Percentiles rank a stretch among this genome's conserved stretches.
phyloP scores from a whole-genome alignment of 2,888 invertebrate genomes.

The Zootermopsis nevadensis region DNA sequence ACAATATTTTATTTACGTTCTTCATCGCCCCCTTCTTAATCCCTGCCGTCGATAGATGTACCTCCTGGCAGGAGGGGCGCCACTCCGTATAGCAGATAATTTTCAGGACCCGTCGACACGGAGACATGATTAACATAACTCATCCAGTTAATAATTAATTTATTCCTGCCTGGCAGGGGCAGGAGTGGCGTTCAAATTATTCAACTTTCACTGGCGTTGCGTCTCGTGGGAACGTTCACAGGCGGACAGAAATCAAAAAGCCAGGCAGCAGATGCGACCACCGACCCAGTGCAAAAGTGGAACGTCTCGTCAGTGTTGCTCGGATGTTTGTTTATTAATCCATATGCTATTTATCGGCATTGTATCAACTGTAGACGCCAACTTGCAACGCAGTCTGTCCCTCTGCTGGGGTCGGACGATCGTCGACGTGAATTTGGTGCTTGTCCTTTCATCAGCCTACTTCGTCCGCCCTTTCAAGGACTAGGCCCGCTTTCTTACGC shows the following conservation, averaged over 20 bases:
- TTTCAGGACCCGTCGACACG: not conserved
- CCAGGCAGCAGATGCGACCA: not conserved
- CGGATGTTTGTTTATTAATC: no score
- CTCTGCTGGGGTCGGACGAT: no score
- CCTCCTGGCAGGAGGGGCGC: no score
- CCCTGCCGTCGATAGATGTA: not conserved
- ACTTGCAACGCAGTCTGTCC: no score
- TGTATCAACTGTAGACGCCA: no score
- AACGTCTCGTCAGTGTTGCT: not conserved
- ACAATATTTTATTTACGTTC: no score
- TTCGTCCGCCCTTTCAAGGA: no score
- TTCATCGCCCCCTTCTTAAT: not conserved
- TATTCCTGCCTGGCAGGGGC: constrained; percentile 5
- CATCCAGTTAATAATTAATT: constrained; percentile 20
- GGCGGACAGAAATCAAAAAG: constrained; percentile 3
- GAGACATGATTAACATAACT: constrained; percentile 15
- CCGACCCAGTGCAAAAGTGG: not conserved
- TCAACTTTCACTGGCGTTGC: constrained; percentile 5
- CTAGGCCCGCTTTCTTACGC: no score
- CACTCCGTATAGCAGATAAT: not conserved
- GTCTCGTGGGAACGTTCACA: constrained; percentile 5
- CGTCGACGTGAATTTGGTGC: no score
- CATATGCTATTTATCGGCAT: no score
- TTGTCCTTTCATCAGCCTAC: no score
- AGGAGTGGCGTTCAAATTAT: not conserved